Percentiles rank a stretch among this genome's conserved stretches.
These are phyloP conservation scores for Quadroppia sp. DNA, from an alignment of 2,888 invertebrate species.

Conservation along the genomic window DNA sequence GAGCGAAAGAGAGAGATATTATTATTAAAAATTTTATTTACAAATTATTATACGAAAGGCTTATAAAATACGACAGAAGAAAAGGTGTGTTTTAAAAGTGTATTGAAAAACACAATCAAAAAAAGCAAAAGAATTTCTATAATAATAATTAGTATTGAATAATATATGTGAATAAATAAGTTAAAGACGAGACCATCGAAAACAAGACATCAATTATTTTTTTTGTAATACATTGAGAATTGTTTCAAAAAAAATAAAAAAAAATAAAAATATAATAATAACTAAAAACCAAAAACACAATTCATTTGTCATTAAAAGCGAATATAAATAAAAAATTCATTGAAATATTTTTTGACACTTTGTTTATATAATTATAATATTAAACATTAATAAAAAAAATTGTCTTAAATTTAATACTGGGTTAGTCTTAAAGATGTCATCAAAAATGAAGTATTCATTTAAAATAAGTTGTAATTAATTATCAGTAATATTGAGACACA, in stretches of 20 bases:
- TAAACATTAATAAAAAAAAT: no score
- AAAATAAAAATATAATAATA: not conserved
- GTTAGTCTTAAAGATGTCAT: no score
- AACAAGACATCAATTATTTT: not conserved
- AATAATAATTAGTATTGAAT: not conserved
- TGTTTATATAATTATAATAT: no score
- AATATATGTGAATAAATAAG: not conserved
- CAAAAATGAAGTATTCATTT: no score
- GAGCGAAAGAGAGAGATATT: not conserved
- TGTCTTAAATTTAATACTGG: no score
- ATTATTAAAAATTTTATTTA: not conserved
- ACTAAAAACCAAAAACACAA: not conserved
- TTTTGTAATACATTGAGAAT: not conserved
- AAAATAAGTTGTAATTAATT: no score
- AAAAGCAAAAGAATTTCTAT: not conserved
- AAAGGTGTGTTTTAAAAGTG: not conserved
- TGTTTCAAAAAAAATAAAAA: not conserved
- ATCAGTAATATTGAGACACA: no score
- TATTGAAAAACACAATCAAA: not conserved
- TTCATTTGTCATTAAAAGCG: no score
- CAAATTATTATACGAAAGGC: not conserved
- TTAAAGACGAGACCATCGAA: conserved; percentile 8
- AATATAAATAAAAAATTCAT: not conserved
- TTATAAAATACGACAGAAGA: not conserved
- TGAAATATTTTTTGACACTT: no score